Conservation (phyloP, 2,113 vertebrate genomes). For the Neotoma lepida region DNA sequence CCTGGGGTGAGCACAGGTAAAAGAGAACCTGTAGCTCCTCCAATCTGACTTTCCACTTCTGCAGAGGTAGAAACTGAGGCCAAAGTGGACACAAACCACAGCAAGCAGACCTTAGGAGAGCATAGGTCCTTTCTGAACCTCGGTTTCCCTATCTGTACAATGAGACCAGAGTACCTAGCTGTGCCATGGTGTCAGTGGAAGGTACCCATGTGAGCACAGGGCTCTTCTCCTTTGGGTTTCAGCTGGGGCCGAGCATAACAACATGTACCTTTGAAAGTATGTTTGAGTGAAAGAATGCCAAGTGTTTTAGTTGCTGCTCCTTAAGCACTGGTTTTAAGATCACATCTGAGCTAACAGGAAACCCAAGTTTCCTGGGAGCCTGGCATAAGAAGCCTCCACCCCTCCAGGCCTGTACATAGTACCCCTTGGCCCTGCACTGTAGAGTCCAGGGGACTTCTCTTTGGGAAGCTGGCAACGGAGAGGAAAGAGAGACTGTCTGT, state of each 20-base stretch:
- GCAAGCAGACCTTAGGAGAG: background rate
- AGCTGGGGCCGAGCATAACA: background rate
- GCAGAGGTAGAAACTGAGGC: background rate
- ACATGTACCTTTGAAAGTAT: background rate
- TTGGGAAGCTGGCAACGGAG: background rate
- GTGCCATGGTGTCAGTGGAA: background rate
- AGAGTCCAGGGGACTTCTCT: background rate
- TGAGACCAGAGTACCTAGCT: background rate
- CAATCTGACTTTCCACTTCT: background rate
- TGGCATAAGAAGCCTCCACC: background rate
- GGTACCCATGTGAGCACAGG: background rate
- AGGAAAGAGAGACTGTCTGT: background rate
- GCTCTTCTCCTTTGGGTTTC: background rate
- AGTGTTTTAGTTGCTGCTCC: background rate
- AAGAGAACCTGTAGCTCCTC: background rate
- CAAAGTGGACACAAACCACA: background rate
- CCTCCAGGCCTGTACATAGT: background rate
- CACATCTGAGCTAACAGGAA: background rate
- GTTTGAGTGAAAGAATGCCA: background rate
- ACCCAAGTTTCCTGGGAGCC: background rate
- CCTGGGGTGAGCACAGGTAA: background rate
- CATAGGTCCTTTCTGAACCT: background rate
- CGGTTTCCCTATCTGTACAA: background rate
- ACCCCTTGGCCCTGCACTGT: background rate
- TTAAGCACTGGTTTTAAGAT: background rate